These are phyloP conservation scores for Watsonalla binaria DNA, from an alignment of 2,888 invertebrate species.

Conservation along the genomic window DNA sequence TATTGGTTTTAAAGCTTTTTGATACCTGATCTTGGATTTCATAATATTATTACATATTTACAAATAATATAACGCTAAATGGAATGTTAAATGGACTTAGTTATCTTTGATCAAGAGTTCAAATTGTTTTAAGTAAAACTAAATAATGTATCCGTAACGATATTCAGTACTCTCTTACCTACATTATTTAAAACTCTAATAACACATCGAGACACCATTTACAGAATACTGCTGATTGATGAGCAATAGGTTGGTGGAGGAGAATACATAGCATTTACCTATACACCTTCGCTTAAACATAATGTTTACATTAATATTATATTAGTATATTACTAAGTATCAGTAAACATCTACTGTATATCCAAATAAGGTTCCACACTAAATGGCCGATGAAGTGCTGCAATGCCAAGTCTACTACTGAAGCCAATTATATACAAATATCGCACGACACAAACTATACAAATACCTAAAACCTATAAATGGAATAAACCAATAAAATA, in stretches of 20 bases:
- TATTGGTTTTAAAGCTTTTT: conserved; percentile 69
- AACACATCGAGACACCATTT: conserved; percentile 49
- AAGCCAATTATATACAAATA: not conserved
- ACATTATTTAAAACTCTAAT: conserved; percentile 42
- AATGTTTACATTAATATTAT: not conserved
- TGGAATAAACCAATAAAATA: no score
- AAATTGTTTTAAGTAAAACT: conserved; percentile 47
- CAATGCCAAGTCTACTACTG: not conserved
- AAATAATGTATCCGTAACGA: conserved; percentile 52
- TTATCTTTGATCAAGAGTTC: conserved; percentile 53
- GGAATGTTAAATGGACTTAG: conserved; percentile 75
- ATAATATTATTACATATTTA: conserved; percentile 52
- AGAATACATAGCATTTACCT: not conserved
- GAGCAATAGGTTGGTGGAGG: conserved; percentile 42
- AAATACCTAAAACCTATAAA: no score
- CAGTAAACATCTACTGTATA: not conserved
- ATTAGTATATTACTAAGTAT: not conserved
- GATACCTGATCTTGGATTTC: conserved; percentile 51
- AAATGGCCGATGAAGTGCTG: not conserved
- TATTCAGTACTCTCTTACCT: conserved; percentile 69
- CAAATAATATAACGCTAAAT: conserved; percentile 56
- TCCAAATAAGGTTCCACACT: not conserved
- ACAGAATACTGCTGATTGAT: conserved; percentile 61
- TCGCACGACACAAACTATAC: no score
- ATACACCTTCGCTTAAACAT: not conserved